phyloP scores from a whole-genome alignment of 2,888 invertebrate species.

The Lucinisca nassula region DNA sequence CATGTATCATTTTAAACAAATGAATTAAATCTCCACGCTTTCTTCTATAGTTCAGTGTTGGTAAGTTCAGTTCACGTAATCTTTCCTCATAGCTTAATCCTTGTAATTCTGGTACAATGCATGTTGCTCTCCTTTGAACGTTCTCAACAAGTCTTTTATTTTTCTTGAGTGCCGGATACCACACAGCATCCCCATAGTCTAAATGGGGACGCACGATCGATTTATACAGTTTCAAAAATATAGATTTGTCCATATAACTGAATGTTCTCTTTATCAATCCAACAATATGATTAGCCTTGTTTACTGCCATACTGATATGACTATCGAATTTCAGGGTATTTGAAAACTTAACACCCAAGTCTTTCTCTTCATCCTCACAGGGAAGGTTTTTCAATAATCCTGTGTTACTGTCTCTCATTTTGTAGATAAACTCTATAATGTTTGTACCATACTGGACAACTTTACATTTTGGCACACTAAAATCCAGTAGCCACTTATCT shows the following conservation, averaged over 20 bases:
- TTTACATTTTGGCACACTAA: neutral
- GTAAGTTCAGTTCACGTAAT: too few relatives aligned
- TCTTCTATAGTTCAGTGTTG: too few relatives aligned
- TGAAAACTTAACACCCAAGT: neutral
- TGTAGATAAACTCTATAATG: neutral
- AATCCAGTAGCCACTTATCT: neutral
- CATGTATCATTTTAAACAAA: neutral
- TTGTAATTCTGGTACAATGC: neutral
- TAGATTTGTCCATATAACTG: neutral
- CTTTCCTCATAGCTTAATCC: neutral
- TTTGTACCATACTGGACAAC: neutral
- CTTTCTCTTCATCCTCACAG: neutral
- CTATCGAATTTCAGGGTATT: neutral
- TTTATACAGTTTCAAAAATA: neutral
- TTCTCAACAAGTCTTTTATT: neutral
- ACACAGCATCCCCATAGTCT: neutral
- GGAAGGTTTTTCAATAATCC: neutral
- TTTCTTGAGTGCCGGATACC: neutral
- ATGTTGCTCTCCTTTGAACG: neutral
- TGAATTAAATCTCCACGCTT: neutral
- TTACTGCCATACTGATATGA: neutral
- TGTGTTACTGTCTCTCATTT: neutral
- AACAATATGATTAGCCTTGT: neutral
- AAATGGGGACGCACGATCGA: neutral
- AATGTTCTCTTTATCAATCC: neutral